Percentiles rank a stretch among this genome's conserved stretches.
These are phyloP conservation scores for Tyria jacobaeae DNA, from an alignment of 2,888 invertebrate species.

Conservation along the genomic window DNA sequence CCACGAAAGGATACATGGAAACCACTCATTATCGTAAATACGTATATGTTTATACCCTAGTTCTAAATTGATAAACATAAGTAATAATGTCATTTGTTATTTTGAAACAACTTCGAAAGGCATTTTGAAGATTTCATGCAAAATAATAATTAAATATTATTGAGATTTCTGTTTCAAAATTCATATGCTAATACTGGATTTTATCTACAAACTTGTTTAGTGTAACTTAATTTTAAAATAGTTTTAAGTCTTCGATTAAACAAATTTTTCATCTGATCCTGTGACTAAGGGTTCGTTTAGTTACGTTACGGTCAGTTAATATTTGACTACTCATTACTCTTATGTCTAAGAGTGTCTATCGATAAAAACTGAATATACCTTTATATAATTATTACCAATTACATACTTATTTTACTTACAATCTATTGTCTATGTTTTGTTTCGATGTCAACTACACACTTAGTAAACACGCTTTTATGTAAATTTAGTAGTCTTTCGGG, in stretches of 20 bases:
- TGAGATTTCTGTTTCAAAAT: not conserved
- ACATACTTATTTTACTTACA: slow-evolving; percentile 49
- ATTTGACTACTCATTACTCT: too few relatives aligned
- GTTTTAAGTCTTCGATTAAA: not conserved
- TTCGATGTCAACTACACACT: slow-evolving; percentile 36
- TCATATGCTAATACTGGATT: not conserved
- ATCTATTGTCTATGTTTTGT: slow-evolving; percentile 42
- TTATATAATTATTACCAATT: slow-evolving; percentile 27
- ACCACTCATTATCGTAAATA: slow-evolving; percentile 1
- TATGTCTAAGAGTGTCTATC: slow-evolving; percentile 16
- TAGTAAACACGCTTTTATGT: slow-evolving; percentile 13
- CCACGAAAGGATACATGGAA: slow-evolving; percentile 12
- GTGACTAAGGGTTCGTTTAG: not conserved
- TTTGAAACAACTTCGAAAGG: slow-evolving; percentile 24
- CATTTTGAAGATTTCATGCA: slow-evolving; percentile 17
- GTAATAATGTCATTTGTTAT: slow-evolving; percentile 25
- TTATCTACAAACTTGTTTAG: not conserved
- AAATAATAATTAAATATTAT: too few relatives aligned
- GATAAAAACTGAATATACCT: slow-evolving; percentile 28
- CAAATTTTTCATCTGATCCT: not conserved
- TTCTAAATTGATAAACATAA: not conserved
- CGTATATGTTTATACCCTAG: not conserved
- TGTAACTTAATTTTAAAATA: not conserved
- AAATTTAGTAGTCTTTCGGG: slow-evolving; percentile 9
- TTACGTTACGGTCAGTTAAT: slow-evolving; percentile 2